These are phyloP conservation scores for Ectropis crepuscularia DNA, from an alignment of 2,888 invertebrate species.

Conservation along the genomic window DNA sequence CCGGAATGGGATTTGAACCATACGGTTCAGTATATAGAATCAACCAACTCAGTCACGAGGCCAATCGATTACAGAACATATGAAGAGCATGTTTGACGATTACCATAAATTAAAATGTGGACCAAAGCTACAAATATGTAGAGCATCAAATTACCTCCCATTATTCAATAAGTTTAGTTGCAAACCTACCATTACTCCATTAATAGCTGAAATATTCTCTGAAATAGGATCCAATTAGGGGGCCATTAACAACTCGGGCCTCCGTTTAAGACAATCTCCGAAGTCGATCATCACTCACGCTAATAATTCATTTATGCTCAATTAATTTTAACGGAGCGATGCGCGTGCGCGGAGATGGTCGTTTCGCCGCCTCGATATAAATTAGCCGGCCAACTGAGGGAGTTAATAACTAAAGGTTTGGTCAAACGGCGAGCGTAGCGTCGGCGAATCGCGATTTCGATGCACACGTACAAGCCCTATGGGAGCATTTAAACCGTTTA, in stretches of 20 bases:
- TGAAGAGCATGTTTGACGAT: too few species aligned
- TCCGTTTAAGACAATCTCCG: conserved; percentile 11
- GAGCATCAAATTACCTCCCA: too few species aligned
- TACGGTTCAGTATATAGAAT: too few species aligned
- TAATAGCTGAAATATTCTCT: background rate
- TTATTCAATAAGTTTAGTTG: too few species aligned
- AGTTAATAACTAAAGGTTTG: conserved; percentile 17
- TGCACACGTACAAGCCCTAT: background rate
- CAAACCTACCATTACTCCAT: too few species aligned
- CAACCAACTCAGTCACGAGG: too few species aligned
- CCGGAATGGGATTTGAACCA: too few species aligned
- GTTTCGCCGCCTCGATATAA: conserved; percentile 23
- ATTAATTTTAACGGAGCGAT: conserved; percentile 19
- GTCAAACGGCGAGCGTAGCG: background rate
- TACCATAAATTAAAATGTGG: too few species aligned
- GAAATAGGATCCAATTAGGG: background rate
- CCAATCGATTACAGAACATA: too few species aligned
- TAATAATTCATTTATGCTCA: conserved; percentile 20
- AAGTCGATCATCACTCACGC: conserved; percentile 14
- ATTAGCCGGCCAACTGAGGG: conserved; percentile 9
- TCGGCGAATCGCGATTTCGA: too few species aligned
- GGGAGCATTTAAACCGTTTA: too few species aligned
- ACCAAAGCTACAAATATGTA: too few species aligned
- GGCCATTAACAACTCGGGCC: background rate
- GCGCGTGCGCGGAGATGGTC: conserved; percentile 19